Percentiles rank a stretch among this genome's conserved stretches.
Conservation (phyloP, 2,888 invertebrate genomes). For the Pyralis farinalis region DNA sequence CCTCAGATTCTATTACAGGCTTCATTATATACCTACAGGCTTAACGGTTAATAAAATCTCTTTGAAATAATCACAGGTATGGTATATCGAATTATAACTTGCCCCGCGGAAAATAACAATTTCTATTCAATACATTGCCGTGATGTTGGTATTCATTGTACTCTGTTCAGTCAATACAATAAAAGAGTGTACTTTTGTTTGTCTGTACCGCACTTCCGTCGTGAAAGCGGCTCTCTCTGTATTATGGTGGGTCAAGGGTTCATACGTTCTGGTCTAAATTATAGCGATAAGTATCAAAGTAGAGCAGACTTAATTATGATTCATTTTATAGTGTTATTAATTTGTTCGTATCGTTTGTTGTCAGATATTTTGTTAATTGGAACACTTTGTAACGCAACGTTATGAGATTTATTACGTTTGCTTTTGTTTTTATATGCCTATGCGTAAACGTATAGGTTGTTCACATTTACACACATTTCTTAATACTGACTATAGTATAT, state of each 20-base stretch:
- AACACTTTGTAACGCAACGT: not conserved
- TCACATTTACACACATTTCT: too few relatives aligned
- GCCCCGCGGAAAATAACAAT: too few relatives aligned
- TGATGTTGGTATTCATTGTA: slow-evolving; percentile 17
- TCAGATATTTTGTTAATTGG: not conserved
- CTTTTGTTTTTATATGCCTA: too few relatives aligned
- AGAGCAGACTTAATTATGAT: not conserved
- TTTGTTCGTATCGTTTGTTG: not conserved
- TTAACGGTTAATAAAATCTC: too few relatives aligned
- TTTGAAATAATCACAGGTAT: too few relatives aligned
- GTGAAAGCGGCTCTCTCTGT: slow-evolving; percentile 62
- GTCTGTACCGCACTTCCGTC: slow-evolving; percentile 40
- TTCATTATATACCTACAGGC: too few relatives aligned
- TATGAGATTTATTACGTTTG: too few relatives aligned
- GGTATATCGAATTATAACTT: too few relatives aligned
- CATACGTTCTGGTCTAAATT: slow-evolving; percentile 14
- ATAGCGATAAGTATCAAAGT: slow-evolving; percentile 3
- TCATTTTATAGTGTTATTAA: not conserved
- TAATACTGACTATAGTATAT: too few relatives aligned
- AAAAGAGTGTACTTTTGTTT: slow-evolving; percentile 48
- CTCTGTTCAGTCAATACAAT: slow-evolving; percentile 36
- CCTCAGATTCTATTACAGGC: too few relatives aligned
- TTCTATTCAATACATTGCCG: not conserved
- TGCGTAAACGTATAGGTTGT: too few relatives aligned
- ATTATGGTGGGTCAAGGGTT: slow-evolving; percentile 48